Evolutionary conservation across 2,113 vertebrate species (phyloP).

Genomic region (Centropus unirufus): DNA sequence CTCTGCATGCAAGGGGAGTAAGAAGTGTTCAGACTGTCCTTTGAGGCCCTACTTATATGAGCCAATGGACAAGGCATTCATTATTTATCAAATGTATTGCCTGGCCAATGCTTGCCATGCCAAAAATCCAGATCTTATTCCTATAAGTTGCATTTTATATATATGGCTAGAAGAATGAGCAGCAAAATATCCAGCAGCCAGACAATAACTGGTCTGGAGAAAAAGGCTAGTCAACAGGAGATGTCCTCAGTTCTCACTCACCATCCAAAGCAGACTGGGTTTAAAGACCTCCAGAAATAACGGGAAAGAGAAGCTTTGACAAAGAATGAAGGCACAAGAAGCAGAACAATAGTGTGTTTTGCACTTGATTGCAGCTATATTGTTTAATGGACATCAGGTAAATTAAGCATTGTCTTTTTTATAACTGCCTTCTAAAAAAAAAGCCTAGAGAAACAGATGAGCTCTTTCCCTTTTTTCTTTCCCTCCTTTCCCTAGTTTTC

Average conservation of each 20-base stretch:
- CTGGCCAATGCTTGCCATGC: accelerated
- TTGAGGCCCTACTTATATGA: neutral
- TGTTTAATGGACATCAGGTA: neutral
- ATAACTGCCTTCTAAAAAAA: neutral
- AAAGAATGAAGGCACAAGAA: neutral
- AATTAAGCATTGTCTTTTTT: neutral
- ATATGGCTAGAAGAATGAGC: neutral
- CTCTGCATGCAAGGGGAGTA: neutral
- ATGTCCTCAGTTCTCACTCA: neutral
- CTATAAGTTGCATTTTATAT: neutral
- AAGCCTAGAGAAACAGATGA: neutral
- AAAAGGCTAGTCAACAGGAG: neutral
- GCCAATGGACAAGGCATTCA: neutral
- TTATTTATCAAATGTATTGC: neutral
- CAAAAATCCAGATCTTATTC: neutral
- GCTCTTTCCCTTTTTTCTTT: neutral
- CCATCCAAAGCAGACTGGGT: neutral
- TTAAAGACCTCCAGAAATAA: neutral
- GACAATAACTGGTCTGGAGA: neutral
- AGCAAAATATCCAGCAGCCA: neutral
- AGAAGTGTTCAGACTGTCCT: neutral
- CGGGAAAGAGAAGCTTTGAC: neutral
- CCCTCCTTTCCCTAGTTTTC: neutral
- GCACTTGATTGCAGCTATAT: neutral
- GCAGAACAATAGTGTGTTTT: neutral